Percentiles rank a stretch among this genome's conserved stretches.
Evolutionary conservation across 2,797 vertebrate species (phyloP).

Genomic region (Tapera naevia): DNA sequence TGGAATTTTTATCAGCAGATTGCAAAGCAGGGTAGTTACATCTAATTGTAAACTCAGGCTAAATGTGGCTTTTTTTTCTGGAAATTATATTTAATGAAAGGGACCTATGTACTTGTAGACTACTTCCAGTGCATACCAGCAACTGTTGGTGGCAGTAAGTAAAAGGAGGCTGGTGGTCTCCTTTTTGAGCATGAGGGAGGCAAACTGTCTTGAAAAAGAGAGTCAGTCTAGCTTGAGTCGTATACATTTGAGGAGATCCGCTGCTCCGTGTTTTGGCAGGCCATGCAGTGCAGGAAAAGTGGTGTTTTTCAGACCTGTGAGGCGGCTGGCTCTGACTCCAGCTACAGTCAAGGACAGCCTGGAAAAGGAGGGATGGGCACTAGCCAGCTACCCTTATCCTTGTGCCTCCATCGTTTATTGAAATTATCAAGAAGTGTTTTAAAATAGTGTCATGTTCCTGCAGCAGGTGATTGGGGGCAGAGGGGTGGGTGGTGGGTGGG

Average conservation of each 20-base stretch:
- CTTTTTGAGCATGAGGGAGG: background rate
- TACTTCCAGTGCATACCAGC: background rate
- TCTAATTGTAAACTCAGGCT: background rate
- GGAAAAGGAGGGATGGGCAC: background rate
- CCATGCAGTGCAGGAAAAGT: background rate
- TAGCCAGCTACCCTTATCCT: background rate
- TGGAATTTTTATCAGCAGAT: background rate
- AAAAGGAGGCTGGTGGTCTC: background rate
- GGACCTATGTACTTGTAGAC: background rate
- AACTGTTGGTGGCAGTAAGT: background rate
- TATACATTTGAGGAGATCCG: background rate
- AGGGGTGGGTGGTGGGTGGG: too few species aligned
- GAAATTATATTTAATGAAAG: background rate
- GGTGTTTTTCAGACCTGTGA: background rate
- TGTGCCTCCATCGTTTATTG: background rate
- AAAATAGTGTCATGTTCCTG: background rate
- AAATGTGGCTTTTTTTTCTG: background rate
- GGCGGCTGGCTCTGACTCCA: background rate
- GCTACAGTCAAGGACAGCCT: background rate
- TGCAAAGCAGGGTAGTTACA: background rate
- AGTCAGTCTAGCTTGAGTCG: background rate
- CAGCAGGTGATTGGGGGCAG: background rate
- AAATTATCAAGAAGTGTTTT: background rate
- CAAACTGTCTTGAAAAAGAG: background rate
- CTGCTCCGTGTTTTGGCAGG: background rate